These are phyloP conservation scores for Petromus typicus DNA, from an alignment of 2,113 vertebrate species.

Conservation along the genomic window DNA sequence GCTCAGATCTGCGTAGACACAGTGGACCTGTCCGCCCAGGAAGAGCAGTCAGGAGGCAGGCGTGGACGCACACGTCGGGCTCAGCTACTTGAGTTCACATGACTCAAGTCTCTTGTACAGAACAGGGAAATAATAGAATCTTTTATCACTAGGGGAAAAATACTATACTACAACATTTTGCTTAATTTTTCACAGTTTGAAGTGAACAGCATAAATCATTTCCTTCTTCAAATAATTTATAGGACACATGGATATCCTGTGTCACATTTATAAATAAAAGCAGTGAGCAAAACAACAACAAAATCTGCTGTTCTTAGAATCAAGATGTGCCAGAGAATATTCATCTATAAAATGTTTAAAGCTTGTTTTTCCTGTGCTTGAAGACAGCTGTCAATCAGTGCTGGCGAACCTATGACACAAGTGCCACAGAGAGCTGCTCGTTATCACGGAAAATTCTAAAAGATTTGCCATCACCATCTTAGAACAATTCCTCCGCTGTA, in stretches of 20 bases:
- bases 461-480: neutral
- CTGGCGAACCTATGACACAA: neutral
- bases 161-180: neutral
- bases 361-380: neutral
- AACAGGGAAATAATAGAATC: neutral
- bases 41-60: neutral
- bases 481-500: neutral
- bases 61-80: too few relatives aligned
- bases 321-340: neutral
- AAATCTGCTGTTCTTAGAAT: neutral
- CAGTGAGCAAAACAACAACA: neutral
- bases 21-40: neutral
- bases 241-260: slow-evolving; percentile 8
- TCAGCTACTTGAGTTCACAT: neutral
- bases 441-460: neutral
- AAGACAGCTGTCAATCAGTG: neutral
- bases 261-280: slow-evolving; percentile 33
- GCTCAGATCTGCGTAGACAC: neutral
- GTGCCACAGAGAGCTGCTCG: neutral
- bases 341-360: neutral
- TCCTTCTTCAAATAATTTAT: slow-evolving; percentile 13
- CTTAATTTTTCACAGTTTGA: slow-evolving; percentile 41
- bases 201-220: neutral
- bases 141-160: neutral
- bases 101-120: neutral